phyloP scores from a whole-genome alignment of 23 tunicate genomes.

The Trididemnum miniatum region DNA sequence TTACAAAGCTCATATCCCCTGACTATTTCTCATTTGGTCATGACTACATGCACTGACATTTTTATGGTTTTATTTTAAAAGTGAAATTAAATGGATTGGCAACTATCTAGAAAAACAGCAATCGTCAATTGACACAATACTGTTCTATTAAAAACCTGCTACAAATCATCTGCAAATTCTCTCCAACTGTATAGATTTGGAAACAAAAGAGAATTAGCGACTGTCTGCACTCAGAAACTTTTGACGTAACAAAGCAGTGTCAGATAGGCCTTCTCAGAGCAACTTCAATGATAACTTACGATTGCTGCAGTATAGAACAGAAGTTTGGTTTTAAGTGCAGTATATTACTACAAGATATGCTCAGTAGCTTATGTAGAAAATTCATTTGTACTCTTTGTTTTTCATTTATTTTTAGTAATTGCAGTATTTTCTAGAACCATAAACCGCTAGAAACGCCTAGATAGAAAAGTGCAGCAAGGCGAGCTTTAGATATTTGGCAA shows the following conservation, averaged over 20 bases:
- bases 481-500: not conserved
- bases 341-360: not conserved
- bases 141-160: not conserved
- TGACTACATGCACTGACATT: no score
- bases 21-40: no score
- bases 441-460: slow-evolving; percentile 13
- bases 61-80: not conserved
- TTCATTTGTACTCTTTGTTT: not conserved
- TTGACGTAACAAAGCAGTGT: no score
- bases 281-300: not conserved
- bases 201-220: not conserved
- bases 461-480: slow-evolving; percentile 2
- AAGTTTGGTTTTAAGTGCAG: not conserved
- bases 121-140: slow-evolving; percentile 8
- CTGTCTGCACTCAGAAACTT: not conserved
- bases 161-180: not conserved
- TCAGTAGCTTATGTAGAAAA: not conserved
- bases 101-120: no score
- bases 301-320: not conserved
- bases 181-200: not conserved
- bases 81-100: slow-evolving; percentile 1
- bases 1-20: no score
- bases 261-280: no score
- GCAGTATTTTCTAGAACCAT: no score
- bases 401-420: slow-evolving; percentile 5